phyloP scores from a whole-genome alignment of 2,888 invertebrate species.

The Unio delphinus region DNA sequence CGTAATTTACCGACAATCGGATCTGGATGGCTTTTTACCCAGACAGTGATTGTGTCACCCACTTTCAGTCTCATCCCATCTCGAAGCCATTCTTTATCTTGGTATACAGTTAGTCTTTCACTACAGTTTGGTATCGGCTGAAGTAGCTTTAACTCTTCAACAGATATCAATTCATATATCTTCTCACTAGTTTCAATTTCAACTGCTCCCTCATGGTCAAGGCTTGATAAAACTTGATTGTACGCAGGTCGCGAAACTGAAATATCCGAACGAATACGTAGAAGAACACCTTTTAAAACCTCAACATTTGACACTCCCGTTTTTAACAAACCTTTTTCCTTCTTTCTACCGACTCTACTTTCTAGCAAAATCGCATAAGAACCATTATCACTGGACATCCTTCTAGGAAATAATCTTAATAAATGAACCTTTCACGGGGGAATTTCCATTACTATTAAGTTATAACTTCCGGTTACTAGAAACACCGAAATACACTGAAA shows the following conservation, averaged over 20 bases:
- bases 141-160: conserved; percentile 39
- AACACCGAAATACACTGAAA: too few relatives aligned
- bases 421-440: too few relatives aligned
- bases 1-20: conserved; percentile 49
- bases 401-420: too few relatives aligned
- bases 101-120: conserved; percentile 53
- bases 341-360: conserved; percentile 52
- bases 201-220: conserved; percentile 41
- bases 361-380: conserved; percentile 38
- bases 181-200: conserved; percentile 39
- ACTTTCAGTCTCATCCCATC: conserved; percentile 49
- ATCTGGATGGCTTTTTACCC: conserved; percentile 47
- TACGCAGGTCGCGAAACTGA: conserved; percentile 7
- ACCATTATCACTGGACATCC: too few relatives aligned
- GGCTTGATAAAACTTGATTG: conserved; percentile 31
- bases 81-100: conserved; percentile 50
- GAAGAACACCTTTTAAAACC: conserved; percentile 54
- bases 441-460: too few relatives aligned
- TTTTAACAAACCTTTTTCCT: conserved; percentile 38
- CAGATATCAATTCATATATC: conserved; percentile 35
- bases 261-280: conserved; percentile 23
- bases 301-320: conserved; percentile 45
- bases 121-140: conserved; percentile 57
- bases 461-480: too few relatives aligned
- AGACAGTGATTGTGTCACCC: conserved; percentile 54